phyloP scores from a whole-genome alignment of 1,140 invertebrate species.

The Drosophila pallidifrons region DNA sequence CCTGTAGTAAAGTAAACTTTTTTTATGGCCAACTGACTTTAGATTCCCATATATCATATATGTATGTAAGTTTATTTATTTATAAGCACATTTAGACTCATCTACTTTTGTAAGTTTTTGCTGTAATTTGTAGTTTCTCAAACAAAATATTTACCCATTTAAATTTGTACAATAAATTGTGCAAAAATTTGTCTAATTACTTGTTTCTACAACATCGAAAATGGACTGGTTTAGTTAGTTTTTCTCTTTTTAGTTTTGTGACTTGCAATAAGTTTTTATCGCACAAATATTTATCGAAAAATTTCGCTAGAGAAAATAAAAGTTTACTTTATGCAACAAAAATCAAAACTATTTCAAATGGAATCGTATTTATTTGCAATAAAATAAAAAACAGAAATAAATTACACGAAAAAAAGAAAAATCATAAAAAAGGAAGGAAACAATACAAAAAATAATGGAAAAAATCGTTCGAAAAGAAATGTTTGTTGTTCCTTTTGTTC shows the following conservation, averaged over 20 bases:
- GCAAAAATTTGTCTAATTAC: constrained; percentile 45
- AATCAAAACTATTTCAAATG: constrained; percentile 62
- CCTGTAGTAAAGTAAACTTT: constrained; percentile 66
- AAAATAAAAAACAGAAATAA: constrained; percentile 60
- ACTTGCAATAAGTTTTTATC: constrained; percentile 14
- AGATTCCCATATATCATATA: constrained; percentile 21
- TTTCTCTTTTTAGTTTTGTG: constrained; percentile 12
- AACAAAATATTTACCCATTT: constrained; percentile 39
- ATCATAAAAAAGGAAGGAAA: constrained; percentile 39
- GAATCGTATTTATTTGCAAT: constrained; percentile 43
- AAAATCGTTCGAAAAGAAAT: constrained; percentile 60
- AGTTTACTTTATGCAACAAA: constrained; percentile 64
- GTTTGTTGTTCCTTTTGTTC: constrained; percentile 31
- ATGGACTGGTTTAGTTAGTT: constrained; percentile 59
- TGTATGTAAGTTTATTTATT: constrained; percentile 18
- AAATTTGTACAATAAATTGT: constrained; percentile 65
- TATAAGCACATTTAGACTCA: constrained; percentile 69
- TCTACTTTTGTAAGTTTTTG: constrained; percentile 34
- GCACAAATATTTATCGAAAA: constrained; percentile 73
- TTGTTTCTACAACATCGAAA: constrained; percentile 73
- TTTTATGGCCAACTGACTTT: constrained; percentile 61
- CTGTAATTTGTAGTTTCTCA: constrained; percentile 28
- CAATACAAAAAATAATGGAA: constrained; percentile 15
- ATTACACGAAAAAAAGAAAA: constrained; percentile 22
- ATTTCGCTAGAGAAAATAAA: constrained; percentile 32